These are phyloP conservation scores for Apotomis capreana DNA, from an alignment of 2,888 invertebrate genomes.

Conservation along the genomic window DNA sequence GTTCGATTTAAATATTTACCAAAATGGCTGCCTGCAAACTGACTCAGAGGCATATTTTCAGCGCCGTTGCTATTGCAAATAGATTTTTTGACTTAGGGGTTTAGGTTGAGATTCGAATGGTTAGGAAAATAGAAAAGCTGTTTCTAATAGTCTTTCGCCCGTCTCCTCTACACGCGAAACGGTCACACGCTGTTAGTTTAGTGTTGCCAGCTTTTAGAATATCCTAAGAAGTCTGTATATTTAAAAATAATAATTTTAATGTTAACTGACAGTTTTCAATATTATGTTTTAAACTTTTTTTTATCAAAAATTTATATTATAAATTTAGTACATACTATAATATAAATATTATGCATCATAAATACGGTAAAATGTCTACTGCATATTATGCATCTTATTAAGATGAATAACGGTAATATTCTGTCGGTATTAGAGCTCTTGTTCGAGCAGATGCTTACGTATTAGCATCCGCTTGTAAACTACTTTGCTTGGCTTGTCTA, in stretches of 20 bases:
- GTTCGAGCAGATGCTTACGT: too few relatives aligned
- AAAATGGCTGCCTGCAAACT: not conserved
- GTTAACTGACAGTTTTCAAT: too few relatives aligned
- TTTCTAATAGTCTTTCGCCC: conserved; percentile 8
- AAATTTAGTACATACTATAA: too few relatives aligned
- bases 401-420: too few relatives aligned
- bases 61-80: not conserved
- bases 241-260: not conserved
- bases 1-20: not conserved
- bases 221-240: not conserved
- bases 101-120: not conserved
- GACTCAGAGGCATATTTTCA: not conserved
- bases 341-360: too few relatives aligned
- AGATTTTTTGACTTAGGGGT: not conserved
- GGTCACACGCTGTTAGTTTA: conserved; percentile 5
- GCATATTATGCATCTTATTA: too few relatives aligned
- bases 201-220: conserved; percentile 14
- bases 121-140: conserved; percentile 2
- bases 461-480: too few relatives aligned
- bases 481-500: too few relatives aligned
- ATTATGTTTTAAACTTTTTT: too few relatives aligned
- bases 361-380: too few relatives aligned
- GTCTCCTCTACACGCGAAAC: conserved; percentile 16
- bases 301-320: too few relatives aligned
- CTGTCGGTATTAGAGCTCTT: too few relatives aligned